A percentile compares a stretch with the other conserved stretches of the same genome.
These are phyloP conservation scores for Rhinichthys klamathensis DNA, from an alignment of 2,113 vertebrate genomes.

Conservation along the genomic window DNA sequence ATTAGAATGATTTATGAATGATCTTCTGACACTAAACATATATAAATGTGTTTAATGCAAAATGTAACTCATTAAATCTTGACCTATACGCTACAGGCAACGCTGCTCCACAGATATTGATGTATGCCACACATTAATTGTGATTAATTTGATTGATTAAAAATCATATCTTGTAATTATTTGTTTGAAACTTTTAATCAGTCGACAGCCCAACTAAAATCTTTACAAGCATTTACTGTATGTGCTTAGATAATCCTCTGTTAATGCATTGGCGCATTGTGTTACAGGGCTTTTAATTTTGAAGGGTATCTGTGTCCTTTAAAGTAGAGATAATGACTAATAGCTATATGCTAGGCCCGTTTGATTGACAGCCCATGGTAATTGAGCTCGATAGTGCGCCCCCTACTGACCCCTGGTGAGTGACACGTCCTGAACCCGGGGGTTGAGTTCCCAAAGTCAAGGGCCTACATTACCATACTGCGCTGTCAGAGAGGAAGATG, in stretches of 20 bases:
- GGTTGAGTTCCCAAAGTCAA: conserved; percentile 53
- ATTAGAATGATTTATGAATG: background rate
- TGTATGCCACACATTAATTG: background rate
- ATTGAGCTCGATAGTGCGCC: conserved; percentile 46
- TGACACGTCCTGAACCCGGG: conserved; percentile 52
- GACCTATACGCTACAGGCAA: background rate
- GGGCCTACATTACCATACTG: conserved; percentile 40
- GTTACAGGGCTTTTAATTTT: conserved; percentile 29
- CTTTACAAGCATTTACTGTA: conserved; percentile 18
- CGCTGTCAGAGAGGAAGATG: conserved; percentile 38
- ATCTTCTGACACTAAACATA: background rate
- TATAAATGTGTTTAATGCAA: background rate
- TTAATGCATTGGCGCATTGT: background rate
- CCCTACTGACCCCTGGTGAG: conserved; percentile 52
- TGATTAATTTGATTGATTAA: background rate
- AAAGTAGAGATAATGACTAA: conserved; percentile 33
- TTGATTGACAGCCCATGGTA: conserved; percentile 49
- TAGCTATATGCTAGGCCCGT: background rate
- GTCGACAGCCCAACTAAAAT: background rate
- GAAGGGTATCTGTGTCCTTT: conserved; percentile 48
- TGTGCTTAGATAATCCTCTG: conserved; percentile 9
- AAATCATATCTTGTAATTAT: conserved; percentile 4
- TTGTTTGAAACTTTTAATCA: background rate
- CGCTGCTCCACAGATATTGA: background rate
- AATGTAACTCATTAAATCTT: background rate